Percentiles rank a stretch among this genome's conserved stretches.
These are phyloP conservation scores for Meriones unguiculatus DNA, from an alignment of 2,113 vertebrate genomes.

Conservation along the genomic window DNA sequence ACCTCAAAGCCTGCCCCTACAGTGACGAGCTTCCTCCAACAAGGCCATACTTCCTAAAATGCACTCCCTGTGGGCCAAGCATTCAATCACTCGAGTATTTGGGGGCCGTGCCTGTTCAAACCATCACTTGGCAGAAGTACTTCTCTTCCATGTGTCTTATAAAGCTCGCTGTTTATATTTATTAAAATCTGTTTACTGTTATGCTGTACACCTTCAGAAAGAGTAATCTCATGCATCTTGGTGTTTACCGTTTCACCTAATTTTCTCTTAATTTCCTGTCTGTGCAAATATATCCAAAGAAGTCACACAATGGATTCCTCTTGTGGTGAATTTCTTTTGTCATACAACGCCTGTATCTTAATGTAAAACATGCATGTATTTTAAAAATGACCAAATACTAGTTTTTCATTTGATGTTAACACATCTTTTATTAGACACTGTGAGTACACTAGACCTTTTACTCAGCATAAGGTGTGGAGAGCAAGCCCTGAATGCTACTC, in stretches of 20 bases:
- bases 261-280: background rate
- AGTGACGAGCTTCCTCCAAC: background rate
- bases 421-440: background rate
- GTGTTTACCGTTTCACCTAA: background rate
- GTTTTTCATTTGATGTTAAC: background rate
- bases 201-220: background rate
- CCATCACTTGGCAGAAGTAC: background rate
- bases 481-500: background rate
- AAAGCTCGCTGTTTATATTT: background rate
- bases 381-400: slow-evolving; percentile 7
- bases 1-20: background rate
- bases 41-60: background rate
- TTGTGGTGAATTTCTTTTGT: background rate
- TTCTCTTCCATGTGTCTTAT: background rate
- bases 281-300: background rate
- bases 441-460: background rate
- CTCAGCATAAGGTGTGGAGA: background rate
- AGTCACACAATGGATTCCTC: background rate
- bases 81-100: background rate
- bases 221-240: background rate
- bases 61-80: background rate
- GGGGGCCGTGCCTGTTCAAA: background rate
- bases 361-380: background rate
- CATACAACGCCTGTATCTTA: background rate
- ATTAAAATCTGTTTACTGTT: background rate